Evolutionary conservation across 2,888 invertebrate genomes (phyloP).

Genomic region (Amblyjoppa fuscipennis): DNA sequence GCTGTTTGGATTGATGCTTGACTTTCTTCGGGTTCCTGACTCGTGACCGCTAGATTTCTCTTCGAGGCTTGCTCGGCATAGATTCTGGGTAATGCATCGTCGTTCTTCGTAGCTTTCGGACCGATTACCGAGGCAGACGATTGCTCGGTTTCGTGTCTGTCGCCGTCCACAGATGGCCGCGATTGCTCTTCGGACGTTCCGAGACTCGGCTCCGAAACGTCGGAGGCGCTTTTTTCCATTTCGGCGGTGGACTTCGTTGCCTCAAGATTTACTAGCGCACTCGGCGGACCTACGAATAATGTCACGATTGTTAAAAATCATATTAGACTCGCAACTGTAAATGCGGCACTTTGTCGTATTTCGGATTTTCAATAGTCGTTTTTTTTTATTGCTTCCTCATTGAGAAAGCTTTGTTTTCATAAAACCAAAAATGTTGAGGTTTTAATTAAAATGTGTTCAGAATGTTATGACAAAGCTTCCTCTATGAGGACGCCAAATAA

Average conservation of each 20-base stretch:
- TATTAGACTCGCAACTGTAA: no score
- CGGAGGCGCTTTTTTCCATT: not conserved
- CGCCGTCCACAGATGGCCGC: not conserved
- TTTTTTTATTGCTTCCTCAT: no score
- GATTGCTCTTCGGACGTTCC: slow-evolving; percentile 46
- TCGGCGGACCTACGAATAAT: not conserved
- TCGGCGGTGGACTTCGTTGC: not conserved
- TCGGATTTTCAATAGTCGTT: no score
- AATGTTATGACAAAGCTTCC: no score
- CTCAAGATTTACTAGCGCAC: not conserved
- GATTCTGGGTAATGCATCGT: slow-evolving; percentile 10
- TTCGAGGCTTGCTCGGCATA: slow-evolving; percentile 42
- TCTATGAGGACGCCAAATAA: not conserved
- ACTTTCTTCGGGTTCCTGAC: slow-evolving; percentile 23
- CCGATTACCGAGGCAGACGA: not conserved
- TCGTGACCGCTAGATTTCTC: slow-evolving; percentile 13
- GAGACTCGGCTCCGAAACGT: not conserved
- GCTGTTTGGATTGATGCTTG: slow-evolving; percentile 7
- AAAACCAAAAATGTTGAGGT: no score
- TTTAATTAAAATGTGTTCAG: no score
- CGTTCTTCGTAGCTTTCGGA: not conserved
- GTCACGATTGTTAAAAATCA: not conserved
- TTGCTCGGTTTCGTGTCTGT: slow-evolving; percentile 17
- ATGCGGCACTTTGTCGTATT: no score
- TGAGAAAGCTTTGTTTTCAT: no score